Conservation (phyloP, 2,888 invertebrate species). For the Pasiphila rectangulata region DNA sequence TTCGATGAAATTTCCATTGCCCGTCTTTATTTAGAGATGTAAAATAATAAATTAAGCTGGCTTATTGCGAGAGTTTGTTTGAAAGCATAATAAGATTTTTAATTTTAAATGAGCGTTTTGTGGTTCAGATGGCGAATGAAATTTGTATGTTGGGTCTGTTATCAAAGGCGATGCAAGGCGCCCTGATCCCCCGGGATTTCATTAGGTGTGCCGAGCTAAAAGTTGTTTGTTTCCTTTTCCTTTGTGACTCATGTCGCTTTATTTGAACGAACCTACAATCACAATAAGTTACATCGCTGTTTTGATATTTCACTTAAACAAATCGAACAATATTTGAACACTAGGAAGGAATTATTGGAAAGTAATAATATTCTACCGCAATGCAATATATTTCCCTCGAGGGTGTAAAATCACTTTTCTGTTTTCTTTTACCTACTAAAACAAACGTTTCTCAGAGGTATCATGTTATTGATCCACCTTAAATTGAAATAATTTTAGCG, state of each 20-base stretch:
- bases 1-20: slow-evolving; percentile 30
- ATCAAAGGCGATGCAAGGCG: slow-evolving; percentile 58
- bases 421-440: slow-evolving; percentile 19
- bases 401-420: slow-evolving; percentile 15
- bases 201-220: slow-evolving; percentile 47
- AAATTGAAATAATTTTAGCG: slow-evolving; percentile 40
- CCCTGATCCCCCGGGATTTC: slow-evolving; percentile 48
- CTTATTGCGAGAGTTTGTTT: slow-evolving; percentile 41
- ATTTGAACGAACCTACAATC: background rate
- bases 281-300: background rate
- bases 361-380: slow-evolving; percentile 4
- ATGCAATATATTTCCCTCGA: slow-evolving; percentile 4
- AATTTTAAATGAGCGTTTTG: slow-evolving; percentile 51
- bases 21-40: slow-evolving; percentile 39
- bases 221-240: slow-evolving; percentile 46
- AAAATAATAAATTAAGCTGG: slow-evolving; percentile 42
- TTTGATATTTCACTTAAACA: background rate
- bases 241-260: slow-evolving; percentile 19
- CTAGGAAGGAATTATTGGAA: slow-evolving; percentile 2
- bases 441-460: slow-evolving; percentile 21
- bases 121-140: slow-evolving; percentile 43
- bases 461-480: slow-evolving; percentile 28
- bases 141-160: slow-evolving; percentile 49
- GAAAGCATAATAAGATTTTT: slow-evolving; percentile 51
- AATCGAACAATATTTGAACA: background rate